A percentile compares a stretch with the other conserved stretches of the same genome.
phyloP scores from a whole-genome alignment of 1,140 invertebrate genomes.

The Penaeus vannamei region DNA sequence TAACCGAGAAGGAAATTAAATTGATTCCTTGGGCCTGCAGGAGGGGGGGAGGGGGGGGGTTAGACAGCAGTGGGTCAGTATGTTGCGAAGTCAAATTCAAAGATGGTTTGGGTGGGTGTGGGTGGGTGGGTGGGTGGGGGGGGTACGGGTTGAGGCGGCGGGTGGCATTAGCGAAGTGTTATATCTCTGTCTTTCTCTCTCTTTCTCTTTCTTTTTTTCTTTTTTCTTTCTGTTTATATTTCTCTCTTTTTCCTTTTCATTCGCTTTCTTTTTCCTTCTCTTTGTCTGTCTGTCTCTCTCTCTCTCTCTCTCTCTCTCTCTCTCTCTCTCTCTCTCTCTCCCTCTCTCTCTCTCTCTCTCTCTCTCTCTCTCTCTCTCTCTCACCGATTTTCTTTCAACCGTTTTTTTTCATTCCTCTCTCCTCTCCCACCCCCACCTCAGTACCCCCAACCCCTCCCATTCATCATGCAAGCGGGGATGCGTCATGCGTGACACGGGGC shows the following conservation, averaged over 20 bases:
- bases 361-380: neutral
- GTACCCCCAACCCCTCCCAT: neutral
- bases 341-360: neutral
- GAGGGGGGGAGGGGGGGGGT: too few species aligned
- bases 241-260: neutral
- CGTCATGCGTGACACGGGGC: too few species aligned
- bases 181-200: too few species aligned
- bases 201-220: neutral
- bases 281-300: neutral
- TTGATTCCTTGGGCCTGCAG: neutral
- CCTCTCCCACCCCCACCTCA: neutral
- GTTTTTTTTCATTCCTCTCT: too few species aligned
- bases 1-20: neutral
- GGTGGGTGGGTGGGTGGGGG: too few species aligned
- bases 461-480: too few species aligned
- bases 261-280: neutral
- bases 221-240: neutral
- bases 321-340: slow-evolving; percentile 25
- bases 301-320: neutral
- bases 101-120: too few species aligned
- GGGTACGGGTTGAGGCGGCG: too few species aligned
- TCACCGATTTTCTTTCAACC: too few species aligned
- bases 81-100: too few species aligned
- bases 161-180: too few species aligned
- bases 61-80: too few species aligned